Evolutionary conservation across 2,797 vertebrate genomes (phyloP), one percentile per base, ranked within the genome.

Genomic region (Neomorphus geoffroyi): DNA sequence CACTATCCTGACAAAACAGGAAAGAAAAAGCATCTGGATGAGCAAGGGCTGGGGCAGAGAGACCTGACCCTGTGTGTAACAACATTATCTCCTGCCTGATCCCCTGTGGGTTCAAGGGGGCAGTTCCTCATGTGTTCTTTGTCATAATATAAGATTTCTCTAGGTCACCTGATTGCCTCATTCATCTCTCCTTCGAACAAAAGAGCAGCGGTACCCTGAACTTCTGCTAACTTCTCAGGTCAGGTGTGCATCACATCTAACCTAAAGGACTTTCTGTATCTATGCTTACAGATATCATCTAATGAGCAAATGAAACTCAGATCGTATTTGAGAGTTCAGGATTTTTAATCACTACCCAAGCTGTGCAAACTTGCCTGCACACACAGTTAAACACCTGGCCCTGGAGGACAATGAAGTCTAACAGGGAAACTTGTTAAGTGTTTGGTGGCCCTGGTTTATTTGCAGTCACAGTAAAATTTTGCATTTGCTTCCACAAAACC

Each of bases 1-100:
- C 79, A 35, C 64, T 87, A 26, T 73, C 71, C 80, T 87, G 54
- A 92, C 80, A 71, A 80, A 93, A 84, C 0, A 0, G 37, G 69
- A 71, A 95, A 92, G 80, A 94, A 90, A 60, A 78, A 94, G 60
- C 50, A 79, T 95, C 67, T 88, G 78, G 57, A 86, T 74, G 64
- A 94, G 78, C 65, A 81, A 37, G n/a, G 46, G 57, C 50, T 91
- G 32, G 60, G 61, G 26, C 78, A 89, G 61, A 88, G 56, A 91
- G 90, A 85, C 67, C 43, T 92, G 92, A 94, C 92, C 90, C 35
- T 80, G 17, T 80, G 39, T 62, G 39, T 94, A 96, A 94, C 94
- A 65, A 85, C 56, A 95, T 92, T 91, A 90, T 65, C 86, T 80
- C 88, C 73, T 74, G 61, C 37, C 41, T 70, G 78, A 95, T 73